A percentile compares a stretch with the other conserved stretches of the same genome.
Conservation (phyloP, 1,140 invertebrate species). For the Philotrypesis tridentata region DNA sequence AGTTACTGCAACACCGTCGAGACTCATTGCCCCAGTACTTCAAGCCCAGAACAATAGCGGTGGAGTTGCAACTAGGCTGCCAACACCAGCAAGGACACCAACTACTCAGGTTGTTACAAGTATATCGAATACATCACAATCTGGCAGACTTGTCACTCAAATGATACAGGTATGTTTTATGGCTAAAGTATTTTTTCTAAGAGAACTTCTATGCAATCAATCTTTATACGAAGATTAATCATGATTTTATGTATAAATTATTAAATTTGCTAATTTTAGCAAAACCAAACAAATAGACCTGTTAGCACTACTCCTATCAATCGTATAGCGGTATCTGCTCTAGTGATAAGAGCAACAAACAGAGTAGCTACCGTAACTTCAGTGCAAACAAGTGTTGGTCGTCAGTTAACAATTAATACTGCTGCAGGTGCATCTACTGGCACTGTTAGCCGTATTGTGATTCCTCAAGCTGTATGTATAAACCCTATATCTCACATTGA, state of each 20-base stretch:
- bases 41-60: too few relatives aligned
- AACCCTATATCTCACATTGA: too few relatives aligned
- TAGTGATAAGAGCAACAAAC: constrained; percentile 65
- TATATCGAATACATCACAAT: constrained; percentile 57
- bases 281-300: constrained; percentile 64
- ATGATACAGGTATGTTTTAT: constrained; percentile 60
- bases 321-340: constrained; percentile 66
- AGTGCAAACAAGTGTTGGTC: constrained; percentile 62
- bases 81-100: constrained; percentile 62
- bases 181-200: too few relatives aligned
- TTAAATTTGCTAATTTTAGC: constrained; percentile 52
- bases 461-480: too few relatives aligned
- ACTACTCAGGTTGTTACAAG: constrained; percentile 60
- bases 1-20: too few relatives aligned
- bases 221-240: background rate
- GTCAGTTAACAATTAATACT: constrained; percentile 67
- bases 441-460: too few relatives aligned
- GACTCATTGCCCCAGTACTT: too few relatives aligned
- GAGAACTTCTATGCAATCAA: background rate
- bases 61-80: constrained; percentile 62
- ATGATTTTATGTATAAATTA: constrained; percentile 24
- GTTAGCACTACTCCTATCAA: constrained; percentile 62
- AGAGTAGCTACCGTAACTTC: too few relatives aligned
- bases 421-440: constrained; percentile 59
- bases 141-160: too few relatives aligned